Evolutionary conservation across 2,797 vertebrate genomes (phyloP), one percentile per base, ranked within the genome.

Genomic region (Sandelia bainsii): DNA sequence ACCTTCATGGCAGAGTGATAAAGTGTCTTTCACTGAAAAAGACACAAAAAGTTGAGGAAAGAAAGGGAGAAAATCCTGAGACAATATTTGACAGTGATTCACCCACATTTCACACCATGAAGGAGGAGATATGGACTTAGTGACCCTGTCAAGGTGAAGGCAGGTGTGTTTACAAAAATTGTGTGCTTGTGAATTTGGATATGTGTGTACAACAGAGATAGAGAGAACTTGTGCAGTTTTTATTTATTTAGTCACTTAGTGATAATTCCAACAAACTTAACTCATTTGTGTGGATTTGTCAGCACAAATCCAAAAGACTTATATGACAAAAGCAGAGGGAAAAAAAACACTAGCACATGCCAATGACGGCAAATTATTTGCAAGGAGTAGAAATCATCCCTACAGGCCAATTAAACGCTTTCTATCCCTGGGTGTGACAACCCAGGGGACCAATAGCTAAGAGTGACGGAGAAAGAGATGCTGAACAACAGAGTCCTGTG

Each of bases 21-120:
- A 89, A 92, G 80, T 85, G 81, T 81, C 70, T 86, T 84, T 80
- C 46, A 70, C n/a, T 69, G 66, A 82, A 85, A 87, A 72, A 80
- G 71, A 86, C 66, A 79, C 79, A 86, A 75, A 84, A 78, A 71
- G 63, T 77, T 62, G 69, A 70, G 51, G 76, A 72, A 87, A 79
- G 72, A 90, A 87, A 88, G 69, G 63, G 7, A 73, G 83, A 89
- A 89, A 90, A 84, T 83, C 80, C 83, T 88, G 65, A 84, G 85
- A 91, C 90, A 93, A 93, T 90, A 92, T 93, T 88, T 91, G 85
- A 90, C 80, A 80, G 74, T 88, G 89, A 93, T 90, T 91, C 89
- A 91, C 85, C 86, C 69, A 51, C 66, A 85, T 82, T 87, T 91
- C 83, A 87, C 85, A 83, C 86, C 64, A 51, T 51, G 39, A 7